These are phyloP conservation scores for Leptinotarsa rubiginosa DNA, from an alignment of 2,888 invertebrate genomes.

Conservation along the genomic window DNA sequence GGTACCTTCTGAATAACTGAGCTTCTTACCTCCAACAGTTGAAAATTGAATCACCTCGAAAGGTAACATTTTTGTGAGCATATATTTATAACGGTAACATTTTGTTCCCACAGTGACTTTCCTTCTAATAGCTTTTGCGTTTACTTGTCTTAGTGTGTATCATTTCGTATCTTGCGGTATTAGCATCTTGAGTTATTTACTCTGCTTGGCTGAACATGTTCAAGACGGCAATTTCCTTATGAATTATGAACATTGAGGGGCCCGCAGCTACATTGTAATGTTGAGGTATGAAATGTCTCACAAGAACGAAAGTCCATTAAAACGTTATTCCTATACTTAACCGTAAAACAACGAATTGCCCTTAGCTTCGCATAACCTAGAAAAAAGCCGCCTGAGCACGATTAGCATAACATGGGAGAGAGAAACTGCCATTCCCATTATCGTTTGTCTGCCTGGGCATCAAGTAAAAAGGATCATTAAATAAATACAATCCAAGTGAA, in stretches of 20 bases:
- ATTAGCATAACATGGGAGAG: conserved; percentile 36
- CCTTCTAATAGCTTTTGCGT: background rate
- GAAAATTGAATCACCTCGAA: too few species aligned
- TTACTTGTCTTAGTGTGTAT: conserved; percentile 1
- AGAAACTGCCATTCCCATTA: conserved; percentile 39
- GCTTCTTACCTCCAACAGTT: too few species aligned
- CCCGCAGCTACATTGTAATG: conserved; percentile 6
- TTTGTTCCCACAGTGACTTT: background rate
- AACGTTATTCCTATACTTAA: conserved; percentile 11
- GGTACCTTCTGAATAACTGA: too few species aligned
- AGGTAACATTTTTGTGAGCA: background rate
- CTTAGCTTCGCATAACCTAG: conserved; percentile 26
- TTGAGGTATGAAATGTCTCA: conserved; percentile 13
- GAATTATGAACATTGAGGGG: conserved; percentile 9
- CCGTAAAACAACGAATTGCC: conserved; percentile 7
- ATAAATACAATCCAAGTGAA: conserved; percentile 35
- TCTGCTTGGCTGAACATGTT: conserved; percentile 17
- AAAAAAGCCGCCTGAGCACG: conserved; percentile 32
- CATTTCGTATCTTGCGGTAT: conserved; percentile 12
- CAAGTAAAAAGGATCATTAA: conserved; percentile 35
- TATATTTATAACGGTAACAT: background rate
- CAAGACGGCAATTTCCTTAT: conserved; percentile 5
- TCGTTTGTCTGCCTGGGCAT: conserved; percentile 35
- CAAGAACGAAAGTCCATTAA: conserved; percentile 24
- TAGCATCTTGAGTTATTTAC: conserved; percentile 18